Conservation (phyloP, 2,888 invertebrate species). For the Galerucella pusilla region DNA sequence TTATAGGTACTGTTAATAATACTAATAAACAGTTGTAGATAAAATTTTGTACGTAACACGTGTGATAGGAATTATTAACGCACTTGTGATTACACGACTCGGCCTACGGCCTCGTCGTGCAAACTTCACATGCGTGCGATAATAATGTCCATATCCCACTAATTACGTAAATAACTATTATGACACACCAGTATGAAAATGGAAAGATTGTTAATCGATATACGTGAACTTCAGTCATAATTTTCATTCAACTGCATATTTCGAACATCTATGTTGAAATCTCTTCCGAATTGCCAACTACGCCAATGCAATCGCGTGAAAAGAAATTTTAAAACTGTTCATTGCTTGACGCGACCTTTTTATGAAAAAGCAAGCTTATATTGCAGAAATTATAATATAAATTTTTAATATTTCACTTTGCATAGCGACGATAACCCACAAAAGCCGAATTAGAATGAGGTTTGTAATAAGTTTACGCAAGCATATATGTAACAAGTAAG, state of each 20-base stretch:
- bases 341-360: slow-evolving; percentile 35
- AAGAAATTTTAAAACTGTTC: slow-evolving; percentile 36
- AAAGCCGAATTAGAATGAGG: slow-evolving; percentile 26
- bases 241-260: background rate
- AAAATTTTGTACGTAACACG: too few relatives aligned
- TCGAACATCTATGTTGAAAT: background rate
- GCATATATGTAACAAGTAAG: background rate
- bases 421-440: slow-evolving; percentile 24
- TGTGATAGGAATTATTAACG: too few relatives aligned
- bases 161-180: too few relatives aligned
- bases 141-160: too few relatives aligned
- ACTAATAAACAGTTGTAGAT: too few relatives aligned
- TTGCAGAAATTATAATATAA: slow-evolving; percentile 40
- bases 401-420: slow-evolving; percentile 43
- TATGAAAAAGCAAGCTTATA: slow-evolving; percentile 28
- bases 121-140: too few relatives aligned
- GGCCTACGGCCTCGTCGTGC: too few relatives aligned
- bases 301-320: slow-evolving; percentile 19
- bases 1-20: too few relatives aligned
- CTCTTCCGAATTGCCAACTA: background rate
- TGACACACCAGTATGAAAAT: too few relatives aligned
- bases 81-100: too few relatives aligned
- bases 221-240: background rate
- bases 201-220: too few relatives aligned
- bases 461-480: background rate